Base-by-base conservation (phyloP, 2,797 vertebrate species). In the Delichon dasypus region DNA sequence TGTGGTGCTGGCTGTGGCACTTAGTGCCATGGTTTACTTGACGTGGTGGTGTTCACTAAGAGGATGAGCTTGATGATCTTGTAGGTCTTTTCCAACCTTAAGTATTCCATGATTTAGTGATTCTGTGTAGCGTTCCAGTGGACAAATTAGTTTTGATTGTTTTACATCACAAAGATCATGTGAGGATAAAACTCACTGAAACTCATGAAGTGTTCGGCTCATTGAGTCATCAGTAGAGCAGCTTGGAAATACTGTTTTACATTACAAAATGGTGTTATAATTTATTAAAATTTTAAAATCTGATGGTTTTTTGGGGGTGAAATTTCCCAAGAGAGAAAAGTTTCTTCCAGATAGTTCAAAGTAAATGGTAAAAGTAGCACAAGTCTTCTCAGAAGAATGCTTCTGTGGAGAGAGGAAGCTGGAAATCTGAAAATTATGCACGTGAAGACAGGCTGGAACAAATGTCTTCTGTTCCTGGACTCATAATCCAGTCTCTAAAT, bases 21-120 rank as follows among this genome's bases (percentile, higher is more conserved):
- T 30, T 2, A 3, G 34, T 42, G 47, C 40, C 0, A 0, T 47
- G 54, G 30, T 74, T 67, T 61, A 9, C 21, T 27, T 42, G 30
- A 16, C 0, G 0, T 16, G 54, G 8, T 60, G 54, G 4, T 53
- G 38, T 7, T 48, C 48, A 45, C 34, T 54, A 30, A 61, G 40
- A 54, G 17, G 17, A 13, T 36, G 12, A 53, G 16, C 18, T 10
- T 8, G 11, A 20, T 40, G 38, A 38, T n/a, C 38, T 40, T 40
- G 15, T 8, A 48, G 48, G 8, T 44, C n/a, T 57, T 76, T 70
- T 38, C 36, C 36, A 64, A 6, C 44, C 27, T 5, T 9, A 57
- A 12, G 5, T 9, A 38, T 38, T 64, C 8, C 0, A 0, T 38
- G 8, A 15, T 44, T 62, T 20, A 0, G 0, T 55, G 32, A 29